A percentile compares a stretch with the other conserved stretches of the same genome.
Conservation (phyloP, 2,797 vertebrate species). For the Melanotaenia boesemani region DNA sequence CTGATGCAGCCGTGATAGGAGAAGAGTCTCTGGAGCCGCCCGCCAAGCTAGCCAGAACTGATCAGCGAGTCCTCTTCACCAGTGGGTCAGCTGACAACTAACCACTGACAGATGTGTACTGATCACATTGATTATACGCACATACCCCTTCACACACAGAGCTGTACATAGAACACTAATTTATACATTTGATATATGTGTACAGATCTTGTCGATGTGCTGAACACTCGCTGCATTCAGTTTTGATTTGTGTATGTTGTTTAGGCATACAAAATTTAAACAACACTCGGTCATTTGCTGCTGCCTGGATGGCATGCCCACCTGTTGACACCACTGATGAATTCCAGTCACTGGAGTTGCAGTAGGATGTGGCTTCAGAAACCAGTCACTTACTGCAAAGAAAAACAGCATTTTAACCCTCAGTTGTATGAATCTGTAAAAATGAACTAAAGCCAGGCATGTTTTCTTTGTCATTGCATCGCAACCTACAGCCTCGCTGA, state of each 20-base stretch:
- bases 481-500: slow-evolving; percentile 47
- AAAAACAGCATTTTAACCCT: slow-evolving; percentile 33
- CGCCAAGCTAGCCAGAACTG: slow-evolving; percentile 89
- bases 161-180: slow-evolving; percentile 70
- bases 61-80: slow-evolving; percentile 88
- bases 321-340: slow-evolving; percentile 32
- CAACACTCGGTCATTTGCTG: slow-evolving; percentile 49
- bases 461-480: slow-evolving; percentile 22
- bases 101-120: slow-evolving; percentile 34
- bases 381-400: slow-evolving; percentile 31
- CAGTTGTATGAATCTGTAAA: slow-evolving; percentile 49
- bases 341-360: slow-evolving; percentile 20
- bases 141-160: slow-evolving; percentile 22
- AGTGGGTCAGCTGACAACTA: slow-evolving; percentile 80
- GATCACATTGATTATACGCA: slow-evolving; percentile 13
- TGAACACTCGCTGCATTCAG: slow-evolving; percentile 47
- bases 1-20: slow-evolving; percentile 80
- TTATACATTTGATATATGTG: slow-evolving; percentile 71
- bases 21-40: slow-evolving; percentile 91
- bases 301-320: slow-evolving; percentile 50
- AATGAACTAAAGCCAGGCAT: slow-evolving; percentile 40
- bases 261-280: slow-evolving; percentile 25
- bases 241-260: slow-evolving; percentile 21
- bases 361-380: slow-evolving; percentile 48
- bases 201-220: slow-evolving; percentile 64